These are phyloP conservation scores for Enteromius anoplus DNA, from an alignment of 2,797 vertebrate genomes.

Conservation along the genomic window DNA sequence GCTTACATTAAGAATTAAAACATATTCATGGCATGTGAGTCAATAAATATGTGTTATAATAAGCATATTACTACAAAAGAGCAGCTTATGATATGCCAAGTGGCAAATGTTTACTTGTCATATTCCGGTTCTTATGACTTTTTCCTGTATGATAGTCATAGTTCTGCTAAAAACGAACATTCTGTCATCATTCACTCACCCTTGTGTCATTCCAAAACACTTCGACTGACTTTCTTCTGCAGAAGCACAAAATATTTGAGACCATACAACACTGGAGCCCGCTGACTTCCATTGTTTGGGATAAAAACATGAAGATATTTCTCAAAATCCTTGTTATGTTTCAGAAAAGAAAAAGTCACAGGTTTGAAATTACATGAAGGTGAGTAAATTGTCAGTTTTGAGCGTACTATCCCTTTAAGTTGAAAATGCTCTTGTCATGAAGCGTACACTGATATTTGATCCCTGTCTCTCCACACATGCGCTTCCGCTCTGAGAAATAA, in stretches of 20 bases:
- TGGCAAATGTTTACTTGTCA: not conserved
- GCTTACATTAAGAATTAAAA: not conserved
- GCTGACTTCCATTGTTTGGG: not conserved
- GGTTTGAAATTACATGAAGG: not conserved
- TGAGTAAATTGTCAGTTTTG: not conserved
- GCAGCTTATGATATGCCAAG: not conserved
- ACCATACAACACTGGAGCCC: not conserved
- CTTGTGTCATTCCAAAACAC: not conserved
- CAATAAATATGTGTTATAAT: not conserved
- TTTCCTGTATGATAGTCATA: not conserved
- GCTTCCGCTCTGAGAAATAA: not conserved
- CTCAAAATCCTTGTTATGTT: not conserved
- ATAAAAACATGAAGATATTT: not conserved
- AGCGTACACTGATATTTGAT: constrained; percentile 29
- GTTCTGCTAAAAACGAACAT: not conserved
- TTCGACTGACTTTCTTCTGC: not conserved
- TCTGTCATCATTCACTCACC: not conserved
- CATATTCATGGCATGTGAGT: not conserved
- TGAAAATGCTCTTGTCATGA: not conserved
- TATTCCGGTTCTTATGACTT: not conserved
- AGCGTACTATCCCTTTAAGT: not conserved
- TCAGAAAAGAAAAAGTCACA: not conserved
- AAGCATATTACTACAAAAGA: not conserved
- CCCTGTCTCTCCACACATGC: not conserved
- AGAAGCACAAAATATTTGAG: not conserved